Base-by-base conservation (phyloP, 2,888 invertebrate genomes). In the Gastrophysa polygoni region DNA sequence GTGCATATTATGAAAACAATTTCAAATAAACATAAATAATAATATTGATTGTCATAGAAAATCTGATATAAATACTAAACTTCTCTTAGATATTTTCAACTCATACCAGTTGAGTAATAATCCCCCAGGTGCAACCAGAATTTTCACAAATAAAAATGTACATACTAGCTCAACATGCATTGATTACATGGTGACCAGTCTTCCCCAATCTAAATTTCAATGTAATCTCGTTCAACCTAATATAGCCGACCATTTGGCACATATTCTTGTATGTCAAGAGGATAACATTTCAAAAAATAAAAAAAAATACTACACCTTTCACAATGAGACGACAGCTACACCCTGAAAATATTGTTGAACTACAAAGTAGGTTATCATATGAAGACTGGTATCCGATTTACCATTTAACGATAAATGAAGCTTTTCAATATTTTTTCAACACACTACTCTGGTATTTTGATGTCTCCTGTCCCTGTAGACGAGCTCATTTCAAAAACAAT, bases 31-130 rank as follows among this genome's bases (percentile, higher is more conserved):
- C n/a, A n/a, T n/a, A n/a, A n/a, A n/a, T n/a, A n/a, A n/a, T 11
- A 49, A 24, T 11, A 49, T 49, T n/a, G 17, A 49, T 28, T 49
- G 14, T 28, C 49, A 49, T 8, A 49, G 28, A 6, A 6, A 14
- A n/a, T n/a, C n/a, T 3, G 49, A 49, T 28, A 7, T 49, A 28
- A 49, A 49, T 28, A 49, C 49, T n/a, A 49, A 49, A 49, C 24
- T 49, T n/a, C 49, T 49, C 7, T 14, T 24, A 5, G 49, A 49
- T 49, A 49, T 49, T 24, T 11, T 49, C 24, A 49, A 24, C 14
- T 24, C 49, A 49, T 49, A 49, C 28, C 49, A 49, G 49, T 11
- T 49, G 14, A 49, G 49, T 17, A 28, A 49, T 28, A 49, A 49
- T 24, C 29, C 49, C 28, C 28, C 11, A 28, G 49, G 49, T 49